These are phyloP conservation scores for Brachymystax lenok DNA, from an alignment of 2,797 vertebrate genomes.

Conservation along the genomic window DNA sequence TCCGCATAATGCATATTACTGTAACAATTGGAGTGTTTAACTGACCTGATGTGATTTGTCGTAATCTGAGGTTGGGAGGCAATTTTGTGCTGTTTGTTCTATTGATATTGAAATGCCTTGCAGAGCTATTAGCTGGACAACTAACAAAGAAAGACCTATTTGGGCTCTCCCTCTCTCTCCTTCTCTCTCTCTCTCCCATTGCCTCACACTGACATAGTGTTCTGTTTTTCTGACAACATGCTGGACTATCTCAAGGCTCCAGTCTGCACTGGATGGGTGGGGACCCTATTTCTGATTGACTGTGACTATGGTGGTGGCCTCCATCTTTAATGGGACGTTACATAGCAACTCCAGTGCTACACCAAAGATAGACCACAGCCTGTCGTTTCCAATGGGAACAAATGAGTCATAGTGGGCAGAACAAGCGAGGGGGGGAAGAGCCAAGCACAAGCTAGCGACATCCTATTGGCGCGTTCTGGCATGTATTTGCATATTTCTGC, in stretches of 20 bases:
- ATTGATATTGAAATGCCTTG: conserved; percentile 52
- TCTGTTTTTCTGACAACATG: conserved; percentile 42
- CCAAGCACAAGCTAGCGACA: too few species aligned
- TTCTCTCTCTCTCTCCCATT: conserved; percentile 24
- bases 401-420: too few species aligned
- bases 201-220: conserved; percentile 28
- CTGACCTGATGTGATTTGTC: conserved; percentile 34
- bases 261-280: conserved; percentile 57
- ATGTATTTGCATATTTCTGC: too few species aligned
- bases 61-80: conserved; percentile 21
- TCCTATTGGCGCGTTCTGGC: too few species aligned
- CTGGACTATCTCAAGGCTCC: conserved; percentile 34
- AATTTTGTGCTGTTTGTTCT: conserved; percentile 28
- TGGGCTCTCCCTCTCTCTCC: conserved; percentile 38
- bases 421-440: too few species aligned
- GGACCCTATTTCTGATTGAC: conserved; percentile 43
- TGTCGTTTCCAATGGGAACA: too few species aligned
- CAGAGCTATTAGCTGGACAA: conserved; percentile 28
- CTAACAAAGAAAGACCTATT: conserved; percentile 49
- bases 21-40: conserved; percentile 7
- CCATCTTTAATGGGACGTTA: conserved; percentile 48
- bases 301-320: conserved; percentile 18
- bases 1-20: neutral
- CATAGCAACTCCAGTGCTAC: conserved; percentile 30
- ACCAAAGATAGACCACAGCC: conserved; percentile 22